phyloP scores from a whole-genome alignment of 2,113 vertebrate species.

The Spilogale gracilis region DNA sequence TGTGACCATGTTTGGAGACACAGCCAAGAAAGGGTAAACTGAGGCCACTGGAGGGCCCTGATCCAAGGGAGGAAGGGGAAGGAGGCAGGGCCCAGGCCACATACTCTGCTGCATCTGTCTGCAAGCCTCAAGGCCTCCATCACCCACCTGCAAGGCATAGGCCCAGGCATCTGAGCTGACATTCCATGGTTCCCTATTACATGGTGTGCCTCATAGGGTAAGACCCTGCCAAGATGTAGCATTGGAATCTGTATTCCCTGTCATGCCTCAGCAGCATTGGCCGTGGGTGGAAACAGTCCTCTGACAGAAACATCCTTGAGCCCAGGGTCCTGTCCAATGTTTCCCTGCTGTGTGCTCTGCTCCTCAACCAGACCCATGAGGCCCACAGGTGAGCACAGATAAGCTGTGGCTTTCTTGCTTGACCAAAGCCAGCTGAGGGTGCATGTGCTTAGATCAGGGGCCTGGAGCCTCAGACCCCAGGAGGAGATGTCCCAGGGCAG shows the following conservation, averaged over 20 bases:
- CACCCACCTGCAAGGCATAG: background rate
- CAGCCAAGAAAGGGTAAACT: background rate
- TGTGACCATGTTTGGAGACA: background rate
- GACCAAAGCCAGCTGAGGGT: background rate
- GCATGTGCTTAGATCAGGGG: background rate
- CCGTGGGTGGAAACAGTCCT: background rate
- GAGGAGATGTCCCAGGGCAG: background rate
- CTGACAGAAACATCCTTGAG: background rate
- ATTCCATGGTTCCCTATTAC: background rate
- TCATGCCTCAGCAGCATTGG: background rate
- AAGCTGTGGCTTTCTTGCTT: background rate
- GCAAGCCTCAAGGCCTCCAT: background rate
- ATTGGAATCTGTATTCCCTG: background rate
- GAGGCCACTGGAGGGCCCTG: background rate
- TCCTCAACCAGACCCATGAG: background rate
- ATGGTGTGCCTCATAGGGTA: background rate
- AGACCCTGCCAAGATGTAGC: background rate
- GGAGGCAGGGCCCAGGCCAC: background rate
- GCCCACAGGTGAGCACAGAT: background rate
- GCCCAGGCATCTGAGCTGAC: background rate
- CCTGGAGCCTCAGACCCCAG: background rate
- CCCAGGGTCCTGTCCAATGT: background rate
- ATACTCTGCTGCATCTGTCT: background rate
- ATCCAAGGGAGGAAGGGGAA: background rate
- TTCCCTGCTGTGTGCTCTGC: background rate